Evolutionary conservation across 2,888 invertebrate genomes (phyloP), one percentile per base, ranked within the genome.

Genomic region (Operophtera brumata): DNA sequence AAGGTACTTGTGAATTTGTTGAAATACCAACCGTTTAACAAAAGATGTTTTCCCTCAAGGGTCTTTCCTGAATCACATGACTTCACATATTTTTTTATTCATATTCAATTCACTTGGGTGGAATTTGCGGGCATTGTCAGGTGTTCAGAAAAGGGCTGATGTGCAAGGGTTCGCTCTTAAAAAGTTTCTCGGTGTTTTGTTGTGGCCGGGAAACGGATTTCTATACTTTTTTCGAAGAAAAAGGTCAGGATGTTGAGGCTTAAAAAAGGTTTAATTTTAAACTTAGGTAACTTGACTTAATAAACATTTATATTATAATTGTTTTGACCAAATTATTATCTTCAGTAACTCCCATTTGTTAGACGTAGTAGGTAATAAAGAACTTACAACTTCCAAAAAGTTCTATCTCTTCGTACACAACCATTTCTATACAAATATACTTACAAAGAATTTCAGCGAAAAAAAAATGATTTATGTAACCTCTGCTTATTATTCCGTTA

Each of bases 51-150:
- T 46, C 36, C 47, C 42, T 53, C 40, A 47, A 56, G 41, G 37
- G 52, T n/a, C 47, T 32, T 37, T 35, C 41, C 52, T 52, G 50
- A 59, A 57, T 55, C 53, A 54, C 53, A 48, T 58, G 60, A 57
- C 55, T 64, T 59, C 55, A 54, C 59, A 62, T 61, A 61, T 67
- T 71, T 71, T n/a, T 64, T 60, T 63, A 57, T 68, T 55, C 57
- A 59, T 62, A 57, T 54, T 56, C 59, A 61, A 63, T 59, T 62
- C 54, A 37, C 61, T 56, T 52, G 59, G 67, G 59, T 45, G 42
- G 62, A 77, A 78, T 78, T 80, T 77, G 71, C 55, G 64, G 52
- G 75, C 59, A 80, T 83, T 83, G 82, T 82, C 64, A 70, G 64
- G 58, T 70, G 65, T 69, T 66, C 67, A 50, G 65, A 74, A 75